A percentile compares a stretch with the other conserved stretches of the same genome.
phyloP scores from a whole-genome alignment of 2,113 vertebrate genomes.

The Psilopsiagon aurifrons region DNA sequence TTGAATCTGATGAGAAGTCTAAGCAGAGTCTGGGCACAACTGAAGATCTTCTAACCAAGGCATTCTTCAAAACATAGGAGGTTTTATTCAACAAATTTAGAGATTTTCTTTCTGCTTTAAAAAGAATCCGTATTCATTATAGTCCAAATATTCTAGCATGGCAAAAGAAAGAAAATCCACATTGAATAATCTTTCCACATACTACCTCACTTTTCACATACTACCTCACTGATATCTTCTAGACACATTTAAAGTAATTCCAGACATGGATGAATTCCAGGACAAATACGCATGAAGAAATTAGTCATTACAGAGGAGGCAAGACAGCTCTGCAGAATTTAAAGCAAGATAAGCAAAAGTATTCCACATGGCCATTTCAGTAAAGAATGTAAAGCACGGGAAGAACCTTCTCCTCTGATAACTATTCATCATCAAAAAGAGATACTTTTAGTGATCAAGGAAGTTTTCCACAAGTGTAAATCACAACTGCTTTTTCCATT shows the following conservation, averaged over 20 bases:
- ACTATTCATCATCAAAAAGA: background rate
- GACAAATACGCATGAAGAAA: background rate
- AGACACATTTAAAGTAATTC: background rate
- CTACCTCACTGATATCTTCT: background rate
- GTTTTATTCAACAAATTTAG: background rate
- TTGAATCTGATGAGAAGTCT: background rate
- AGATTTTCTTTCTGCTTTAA: background rate
- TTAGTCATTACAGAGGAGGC: background rate
- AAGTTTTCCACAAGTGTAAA: background rate
- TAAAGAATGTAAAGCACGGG: background rate
- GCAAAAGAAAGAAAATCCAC: background rate
- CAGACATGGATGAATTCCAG: background rate
- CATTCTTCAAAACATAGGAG: background rate
- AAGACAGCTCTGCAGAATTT: background rate
- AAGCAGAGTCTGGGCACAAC: background rate
- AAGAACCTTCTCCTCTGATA: background rate
- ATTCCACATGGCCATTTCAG: background rate
- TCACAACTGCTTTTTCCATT: background rate
- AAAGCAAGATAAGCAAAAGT: background rate
- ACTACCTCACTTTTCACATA: background rate
- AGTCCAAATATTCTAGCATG: background rate
- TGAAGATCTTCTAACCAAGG: background rate
- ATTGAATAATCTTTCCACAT: background rate
- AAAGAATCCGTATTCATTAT: background rate
- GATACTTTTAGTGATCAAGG: background rate